These are phyloP conservation scores for Orientallactaga bullata DNA, from an alignment of 2,113 vertebrate species.

Conservation along the genomic window DNA sequence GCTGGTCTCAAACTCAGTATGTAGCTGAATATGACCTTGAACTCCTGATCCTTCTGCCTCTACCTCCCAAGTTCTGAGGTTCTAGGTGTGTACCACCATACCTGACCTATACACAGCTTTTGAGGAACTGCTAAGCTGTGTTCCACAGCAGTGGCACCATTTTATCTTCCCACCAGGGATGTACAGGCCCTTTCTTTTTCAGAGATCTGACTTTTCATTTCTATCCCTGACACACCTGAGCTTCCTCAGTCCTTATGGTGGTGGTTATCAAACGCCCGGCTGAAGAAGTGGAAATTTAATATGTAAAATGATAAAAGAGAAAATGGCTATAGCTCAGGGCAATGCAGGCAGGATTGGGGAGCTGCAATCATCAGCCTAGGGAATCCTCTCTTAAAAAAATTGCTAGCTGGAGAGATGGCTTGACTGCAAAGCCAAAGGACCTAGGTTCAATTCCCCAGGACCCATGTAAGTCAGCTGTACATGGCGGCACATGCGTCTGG, in stretches of 20 bases:
- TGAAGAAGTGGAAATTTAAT: background rate
- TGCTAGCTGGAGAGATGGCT: too few species aligned
- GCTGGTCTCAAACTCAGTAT: too few species aligned
- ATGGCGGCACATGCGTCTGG: too few species aligned
- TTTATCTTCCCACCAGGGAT: background rate
- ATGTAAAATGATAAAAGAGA: background rate
- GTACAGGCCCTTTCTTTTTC: background rate
- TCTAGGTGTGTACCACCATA: too few species aligned
- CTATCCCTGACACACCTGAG: background rate
- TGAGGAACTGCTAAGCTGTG: background rate
- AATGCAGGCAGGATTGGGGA: background rate
- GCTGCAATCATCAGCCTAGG: background rate
- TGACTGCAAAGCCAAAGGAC: too few species aligned
- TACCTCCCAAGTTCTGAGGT: too few species aligned
- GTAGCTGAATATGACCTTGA: too few species aligned
- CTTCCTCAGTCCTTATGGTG: background rate
- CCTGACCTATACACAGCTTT: background rate
- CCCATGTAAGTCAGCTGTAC: too few species aligned
- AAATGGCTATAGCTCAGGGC: background rate
- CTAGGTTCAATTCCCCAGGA: too few species aligned
- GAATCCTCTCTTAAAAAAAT: background rate
- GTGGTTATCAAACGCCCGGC: background rate
- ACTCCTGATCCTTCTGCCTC: too few species aligned
- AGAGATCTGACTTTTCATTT: background rate
- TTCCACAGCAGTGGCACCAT: background rate